A percentile compares a stretch with the other conserved stretches of the same genome.
phyloP scores from a whole-genome alignment of 2,113 vertebrate species.

The Pseudorhombus dupliciocellatus region DNA sequence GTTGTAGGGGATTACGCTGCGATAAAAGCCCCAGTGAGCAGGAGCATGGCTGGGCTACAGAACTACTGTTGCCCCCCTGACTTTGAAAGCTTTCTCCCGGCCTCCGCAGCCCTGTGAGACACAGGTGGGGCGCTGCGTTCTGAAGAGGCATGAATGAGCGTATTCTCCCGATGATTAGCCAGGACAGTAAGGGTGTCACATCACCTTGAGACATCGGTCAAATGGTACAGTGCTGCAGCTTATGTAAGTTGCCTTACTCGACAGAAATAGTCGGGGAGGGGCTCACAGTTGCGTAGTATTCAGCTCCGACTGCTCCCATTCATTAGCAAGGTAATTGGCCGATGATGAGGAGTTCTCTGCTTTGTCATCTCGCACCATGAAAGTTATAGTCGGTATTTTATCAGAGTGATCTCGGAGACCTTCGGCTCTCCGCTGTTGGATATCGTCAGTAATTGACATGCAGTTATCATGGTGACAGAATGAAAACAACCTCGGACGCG shows the following conservation, averaged over 20 bases:
- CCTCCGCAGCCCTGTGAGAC: constrained; percentile 61
- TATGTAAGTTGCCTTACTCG: constrained; percentile 68
- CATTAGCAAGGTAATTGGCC: background rate
- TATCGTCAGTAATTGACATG: constrained; percentile 6
- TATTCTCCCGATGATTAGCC: constrained; percentile 62
- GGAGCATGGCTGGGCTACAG: constrained; percentile 64
- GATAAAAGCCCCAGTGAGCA: constrained; percentile 82
- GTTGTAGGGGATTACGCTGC: constrained; percentile 83
- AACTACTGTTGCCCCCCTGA: constrained; percentile 74
- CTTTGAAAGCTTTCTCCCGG: constrained; percentile 71
- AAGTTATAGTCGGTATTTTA: background rate
- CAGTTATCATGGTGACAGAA: constrained; percentile 38
- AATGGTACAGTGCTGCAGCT: constrained; percentile 40
- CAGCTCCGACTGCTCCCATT: constrained; percentile 24
- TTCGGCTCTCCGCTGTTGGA: background rate
- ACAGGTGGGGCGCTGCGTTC: constrained; percentile 70
- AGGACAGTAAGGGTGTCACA: constrained; percentile 43
- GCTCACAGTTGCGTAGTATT: constrained; percentile 10
- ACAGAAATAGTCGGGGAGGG: constrained; percentile 34
- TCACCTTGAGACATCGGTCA: constrained; percentile 63
- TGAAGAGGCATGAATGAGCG: constrained; percentile 68
- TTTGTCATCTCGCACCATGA: constrained; percentile 5
- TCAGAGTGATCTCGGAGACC: background rate
- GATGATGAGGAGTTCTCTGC: background rate
- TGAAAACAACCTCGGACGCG: constrained; percentile 15